Evolutionary conservation across 2,888 invertebrate species (phyloP).

Genomic region (Orchesellides sinensis): DNA sequence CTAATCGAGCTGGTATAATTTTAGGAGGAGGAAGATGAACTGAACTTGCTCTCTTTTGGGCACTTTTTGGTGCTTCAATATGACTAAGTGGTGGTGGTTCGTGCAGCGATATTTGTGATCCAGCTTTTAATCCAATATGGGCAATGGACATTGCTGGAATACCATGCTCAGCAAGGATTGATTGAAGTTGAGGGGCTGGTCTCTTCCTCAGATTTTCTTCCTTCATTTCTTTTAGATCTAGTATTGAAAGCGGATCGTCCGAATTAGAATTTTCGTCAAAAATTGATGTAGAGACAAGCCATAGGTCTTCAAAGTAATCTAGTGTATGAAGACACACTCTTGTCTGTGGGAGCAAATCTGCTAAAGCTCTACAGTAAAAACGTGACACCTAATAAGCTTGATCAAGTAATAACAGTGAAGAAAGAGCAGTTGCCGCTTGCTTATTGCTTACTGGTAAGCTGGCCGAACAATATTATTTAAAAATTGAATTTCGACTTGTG

Average conservation of each 20-base stretch:
- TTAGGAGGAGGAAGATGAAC: conserved; percentile 7
- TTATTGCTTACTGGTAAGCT: conserved; percentile 37
- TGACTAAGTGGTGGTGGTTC: neutral
- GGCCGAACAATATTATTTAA: conserved; percentile 50
- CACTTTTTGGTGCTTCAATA: neutral
- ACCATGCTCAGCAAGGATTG: conserved; percentile 37
- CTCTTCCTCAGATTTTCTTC: conserved; percentile 33
- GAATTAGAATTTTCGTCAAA: conserved; percentile 37
- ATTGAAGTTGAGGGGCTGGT: conserved; percentile 35
- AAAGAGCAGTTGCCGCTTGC: too few relatives aligned
- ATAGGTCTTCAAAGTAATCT: conserved; percentile 61
- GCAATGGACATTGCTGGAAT: conserved; percentile 26
- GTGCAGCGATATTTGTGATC: neutral
- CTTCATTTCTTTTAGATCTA: conserved; percentile 49
- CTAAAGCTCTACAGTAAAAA: conserved; percentile 50
- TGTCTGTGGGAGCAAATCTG: conserved; percentile 51
- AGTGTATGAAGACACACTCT: conserved; percentile 20
- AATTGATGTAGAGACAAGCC: conserved; percentile 51
- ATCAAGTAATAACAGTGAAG: neutral
- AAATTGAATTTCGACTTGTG: conserved; percentile 52
- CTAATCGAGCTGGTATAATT: neutral
- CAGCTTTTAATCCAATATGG: conserved; percentile 18
- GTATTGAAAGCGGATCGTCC: conserved; percentile 29
- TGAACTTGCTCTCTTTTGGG: neutral
- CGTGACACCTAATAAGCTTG: neutral